Evolutionary conservation across 2,888 invertebrate species (phyloP).

Genomic region (Caradrina kadenii): DNA sequence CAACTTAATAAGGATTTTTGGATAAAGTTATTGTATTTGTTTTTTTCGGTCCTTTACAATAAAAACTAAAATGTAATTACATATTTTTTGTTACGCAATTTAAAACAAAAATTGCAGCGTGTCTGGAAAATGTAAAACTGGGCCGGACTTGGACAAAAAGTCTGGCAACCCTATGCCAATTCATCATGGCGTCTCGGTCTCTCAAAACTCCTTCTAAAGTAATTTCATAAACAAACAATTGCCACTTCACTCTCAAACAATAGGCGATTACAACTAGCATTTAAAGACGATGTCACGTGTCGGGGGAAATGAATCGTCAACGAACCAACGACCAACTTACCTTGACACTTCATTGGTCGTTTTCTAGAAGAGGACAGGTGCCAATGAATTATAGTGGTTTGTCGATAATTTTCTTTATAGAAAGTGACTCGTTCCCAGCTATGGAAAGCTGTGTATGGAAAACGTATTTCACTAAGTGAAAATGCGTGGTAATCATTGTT

Average conservation of each 20-base stretch:
- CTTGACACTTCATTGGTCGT: conserved; percentile 36
- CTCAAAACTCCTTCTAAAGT: conserved; percentile 3
- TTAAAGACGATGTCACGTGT: conserved; percentile 66
- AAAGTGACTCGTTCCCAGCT: conserved; percentile 81
- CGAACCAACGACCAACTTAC: conserved; percentile 55
- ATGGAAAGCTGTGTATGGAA: conserved; percentile 76
- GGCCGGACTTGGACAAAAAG: no score
- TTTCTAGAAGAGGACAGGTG: conserved; percentile 44
- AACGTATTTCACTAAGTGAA: conserved; percentile 79
- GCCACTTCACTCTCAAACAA: conserved; percentile 69
- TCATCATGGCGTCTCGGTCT: background rate
- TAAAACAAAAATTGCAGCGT: no score
- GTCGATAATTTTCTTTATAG: conserved; percentile 76
- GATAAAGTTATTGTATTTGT: no score
- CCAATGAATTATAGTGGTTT: conserved; percentile 57
- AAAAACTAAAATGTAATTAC: no score
- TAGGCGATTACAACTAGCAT: conserved; percentile 71
- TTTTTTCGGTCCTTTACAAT: no score
- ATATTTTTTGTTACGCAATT: no score
- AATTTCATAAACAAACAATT: conserved; percentile 61
- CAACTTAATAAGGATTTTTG: no score
- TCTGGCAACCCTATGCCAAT: background rate
- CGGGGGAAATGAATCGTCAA: conserved; percentile 78
- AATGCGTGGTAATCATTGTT: conserved; percentile 70
- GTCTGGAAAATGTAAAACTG: no score